Evolutionary conservation across 2,113 vertebrate species (phyloP).

Genomic region (Aegypius monachus): DNA sequence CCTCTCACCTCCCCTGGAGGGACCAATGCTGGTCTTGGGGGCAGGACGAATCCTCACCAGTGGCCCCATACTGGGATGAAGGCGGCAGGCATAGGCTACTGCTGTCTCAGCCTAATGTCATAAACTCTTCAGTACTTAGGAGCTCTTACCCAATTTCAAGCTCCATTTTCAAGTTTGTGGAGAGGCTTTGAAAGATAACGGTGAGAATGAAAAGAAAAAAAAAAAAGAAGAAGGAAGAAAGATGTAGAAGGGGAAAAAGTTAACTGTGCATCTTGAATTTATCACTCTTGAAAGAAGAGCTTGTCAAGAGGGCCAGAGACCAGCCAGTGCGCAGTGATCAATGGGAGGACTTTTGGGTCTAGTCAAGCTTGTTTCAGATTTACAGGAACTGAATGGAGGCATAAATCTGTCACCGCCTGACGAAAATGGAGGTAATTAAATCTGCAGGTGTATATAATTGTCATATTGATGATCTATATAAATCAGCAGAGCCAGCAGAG

Average conservation of each 20-base stretch:
- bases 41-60: background rate
- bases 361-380: conserved; percentile 70
- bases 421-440: conserved; percentile 75
- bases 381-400: conserved; percentile 64
- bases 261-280: conserved; percentile 53
- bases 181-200: background rate
- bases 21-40: rapidly evolving
- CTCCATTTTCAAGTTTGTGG: background rate
- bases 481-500: conserved; percentile 60
- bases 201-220: background rate
- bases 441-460: conserved; percentile 73
- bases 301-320: conserved; percentile 54
- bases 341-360: conserved; percentile 53
- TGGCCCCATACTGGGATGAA: background rate
- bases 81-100: background rate
- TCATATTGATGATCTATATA: conserved; percentile 69
- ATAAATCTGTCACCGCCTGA: conserved; percentile 67
- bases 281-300: conserved; percentile 54
- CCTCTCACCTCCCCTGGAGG: background rate
- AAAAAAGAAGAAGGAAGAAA: background rate
- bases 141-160: background rate
- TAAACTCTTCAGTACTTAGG: background rate
- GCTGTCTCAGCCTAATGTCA: background rate
- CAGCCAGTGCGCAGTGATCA: conserved; percentile 27
- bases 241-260: conserved; percentile 19